phyloP scores from a whole-genome alignment of 2,888 invertebrate genomes.

The Orgyia antiqua region DNA sequence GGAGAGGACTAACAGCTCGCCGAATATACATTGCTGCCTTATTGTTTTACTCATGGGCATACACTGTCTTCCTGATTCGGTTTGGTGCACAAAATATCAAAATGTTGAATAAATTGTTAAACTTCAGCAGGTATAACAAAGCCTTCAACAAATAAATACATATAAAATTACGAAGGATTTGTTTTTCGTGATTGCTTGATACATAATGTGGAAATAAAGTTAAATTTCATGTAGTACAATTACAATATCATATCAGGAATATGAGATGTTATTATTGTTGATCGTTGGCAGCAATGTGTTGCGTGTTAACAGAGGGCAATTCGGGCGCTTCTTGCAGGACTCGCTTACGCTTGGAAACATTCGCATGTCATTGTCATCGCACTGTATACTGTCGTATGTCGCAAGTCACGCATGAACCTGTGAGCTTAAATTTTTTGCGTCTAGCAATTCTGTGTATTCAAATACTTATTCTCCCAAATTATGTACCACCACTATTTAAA shows the following conservation, averaged over 20 bases:
- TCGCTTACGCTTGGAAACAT: conserved; percentile 42
- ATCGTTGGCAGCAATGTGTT: conserved; percentile 36
- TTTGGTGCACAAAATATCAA: neutral
- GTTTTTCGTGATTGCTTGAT: too few species aligned
- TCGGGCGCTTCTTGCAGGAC: conserved; percentile 41
- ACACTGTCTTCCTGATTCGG: neutral
- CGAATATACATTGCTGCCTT: conserved; percentile 38
- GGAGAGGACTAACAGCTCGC: conserved; percentile 52
- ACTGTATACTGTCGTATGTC: conserved; percentile 8
- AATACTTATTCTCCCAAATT: too few species aligned
- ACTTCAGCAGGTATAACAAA: too few species aligned
- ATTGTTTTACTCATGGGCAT: too few species aligned
- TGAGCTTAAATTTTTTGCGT: neutral
- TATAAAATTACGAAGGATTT: too few species aligned
- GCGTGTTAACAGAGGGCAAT: conserved; percentile 45
- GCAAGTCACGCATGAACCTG: neutral
- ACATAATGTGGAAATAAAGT: too few species aligned
- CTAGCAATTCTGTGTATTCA: neutral
- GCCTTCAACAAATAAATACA: too few species aligned
- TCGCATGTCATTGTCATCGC: conserved; percentile 30
- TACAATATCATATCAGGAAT: neutral
- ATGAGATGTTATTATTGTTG: neutral
- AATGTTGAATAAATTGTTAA: too few species aligned
- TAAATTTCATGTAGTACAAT: neutral
- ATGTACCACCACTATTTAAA: neutral